Evolutionary conservation across 2,113 vertebrate genomes (phyloP).

Genomic region (mouse (Mus musculus)): DNA sequence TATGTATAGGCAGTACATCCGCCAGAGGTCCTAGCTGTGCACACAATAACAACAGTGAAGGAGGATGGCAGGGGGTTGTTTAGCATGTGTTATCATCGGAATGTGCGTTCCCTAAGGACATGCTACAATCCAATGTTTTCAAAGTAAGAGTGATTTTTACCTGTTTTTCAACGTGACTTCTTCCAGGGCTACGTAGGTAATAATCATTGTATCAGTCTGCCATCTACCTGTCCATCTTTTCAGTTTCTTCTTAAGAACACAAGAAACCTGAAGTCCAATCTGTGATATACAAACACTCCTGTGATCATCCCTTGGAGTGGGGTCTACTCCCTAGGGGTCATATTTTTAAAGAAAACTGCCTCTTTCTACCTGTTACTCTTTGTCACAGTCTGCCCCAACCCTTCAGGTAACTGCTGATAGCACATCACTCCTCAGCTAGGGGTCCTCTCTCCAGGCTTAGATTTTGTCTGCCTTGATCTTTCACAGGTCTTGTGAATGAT

Average conservation of each 20-base stretch:
- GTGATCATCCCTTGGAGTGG: background rate
- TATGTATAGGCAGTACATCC: slow-evolving; percentile 20
- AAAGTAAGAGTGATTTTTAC: background rate
- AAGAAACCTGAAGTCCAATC: background rate
- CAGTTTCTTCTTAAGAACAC: background rate
- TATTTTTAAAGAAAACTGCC: background rate
- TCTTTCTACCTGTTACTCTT: background rate
- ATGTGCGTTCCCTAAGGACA: background rate
- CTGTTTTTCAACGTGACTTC: background rate
- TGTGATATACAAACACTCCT: background rate
- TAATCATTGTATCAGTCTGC: background rate
- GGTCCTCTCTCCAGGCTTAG: background rate
- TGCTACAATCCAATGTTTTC: slow-evolving; percentile 21
- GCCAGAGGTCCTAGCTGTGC: background rate
- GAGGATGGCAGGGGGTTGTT: background rate
- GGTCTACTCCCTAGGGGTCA: background rate
- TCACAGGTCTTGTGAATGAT: background rate
- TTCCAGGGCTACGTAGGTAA: background rate
- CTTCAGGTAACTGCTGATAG: background rate
- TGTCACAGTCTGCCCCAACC: background rate
- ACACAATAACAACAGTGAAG: background rate
- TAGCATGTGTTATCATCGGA: background rate
- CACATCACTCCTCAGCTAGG: background rate
- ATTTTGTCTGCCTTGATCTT: background rate
- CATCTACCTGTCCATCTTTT: background rate